Percentiles rank a stretch among this genome's conserved stretches.
Evolutionary conservation across 1,140 invertebrate genomes (phyloP).

Genomic region (Dinoponera quadriceps): DNA sequence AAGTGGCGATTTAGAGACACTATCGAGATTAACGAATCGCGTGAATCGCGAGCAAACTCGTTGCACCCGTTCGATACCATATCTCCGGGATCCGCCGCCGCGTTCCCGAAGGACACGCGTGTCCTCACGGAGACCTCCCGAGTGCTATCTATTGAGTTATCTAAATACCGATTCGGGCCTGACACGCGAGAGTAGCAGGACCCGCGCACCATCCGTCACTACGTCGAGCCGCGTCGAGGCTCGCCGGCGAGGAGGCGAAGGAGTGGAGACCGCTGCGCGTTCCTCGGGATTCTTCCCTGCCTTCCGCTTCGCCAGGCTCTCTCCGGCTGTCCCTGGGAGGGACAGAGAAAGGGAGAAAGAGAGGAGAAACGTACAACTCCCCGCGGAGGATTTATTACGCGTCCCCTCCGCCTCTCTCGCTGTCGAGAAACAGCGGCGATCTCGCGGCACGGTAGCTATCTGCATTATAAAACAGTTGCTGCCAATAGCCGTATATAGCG

Average conservation of each 20-base stretch:
- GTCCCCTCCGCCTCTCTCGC: conserved; percentile 72
- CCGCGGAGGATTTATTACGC: conserved; percentile 81
- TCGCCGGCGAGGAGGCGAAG: conserved; percentile 52
- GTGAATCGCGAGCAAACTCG: conserved; percentile 19
- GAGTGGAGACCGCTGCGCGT: conserved; percentile 48
- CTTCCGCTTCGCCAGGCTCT: conserved; percentile 48
- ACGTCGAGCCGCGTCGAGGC: conserved; percentile 50
- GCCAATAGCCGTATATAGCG: conserved; percentile 81
- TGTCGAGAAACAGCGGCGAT: conserved; percentile 63
- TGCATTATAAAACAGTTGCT: conserved; percentile 83
- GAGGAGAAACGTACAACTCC: conserved; percentile 81
- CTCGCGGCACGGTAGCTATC: conserved; percentile 73
- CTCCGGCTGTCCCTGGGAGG: conserved; percentile 67
- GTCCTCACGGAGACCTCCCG: conserved; percentile 39
- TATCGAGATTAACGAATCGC: background rate
- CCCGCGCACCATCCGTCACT: conserved; percentile 68
- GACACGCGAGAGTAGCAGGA: conserved; percentile 63
- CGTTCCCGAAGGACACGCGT: conserved; percentile 22
- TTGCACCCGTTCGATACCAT: conserved; percentile 29
- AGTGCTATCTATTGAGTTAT: conserved; percentile 73
- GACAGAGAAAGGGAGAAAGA: too few species aligned
- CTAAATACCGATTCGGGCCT: conserved; percentile 71
- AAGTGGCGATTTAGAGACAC: background rate
- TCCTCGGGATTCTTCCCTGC: conserved; percentile 47
- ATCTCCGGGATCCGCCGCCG: background rate